Conservation (phyloP, 2,888 invertebrate genomes). For the Linyphia triangularis region DNA sequence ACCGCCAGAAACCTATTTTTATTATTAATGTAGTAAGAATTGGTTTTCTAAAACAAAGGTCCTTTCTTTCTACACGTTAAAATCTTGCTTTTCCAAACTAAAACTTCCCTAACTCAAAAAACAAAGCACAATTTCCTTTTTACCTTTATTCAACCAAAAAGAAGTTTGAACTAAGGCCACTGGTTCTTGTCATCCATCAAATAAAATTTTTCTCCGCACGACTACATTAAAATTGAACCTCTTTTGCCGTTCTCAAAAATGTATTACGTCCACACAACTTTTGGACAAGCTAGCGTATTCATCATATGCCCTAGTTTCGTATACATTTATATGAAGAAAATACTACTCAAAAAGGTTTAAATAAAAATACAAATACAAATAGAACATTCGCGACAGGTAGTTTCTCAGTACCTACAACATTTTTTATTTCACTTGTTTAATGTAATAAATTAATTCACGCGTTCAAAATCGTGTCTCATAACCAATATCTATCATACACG, state of each 20-base stretch:
- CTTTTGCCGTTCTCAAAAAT: slow-evolving; percentile 43
- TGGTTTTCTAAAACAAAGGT: slow-evolving; percentile 37
- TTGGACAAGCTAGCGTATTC: slow-evolving; percentile 31
- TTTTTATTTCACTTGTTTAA: too few relatives aligned
- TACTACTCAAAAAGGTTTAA: not conserved
- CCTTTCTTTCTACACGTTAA: slow-evolving; percentile 24
- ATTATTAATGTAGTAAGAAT: slow-evolving; percentile 60
- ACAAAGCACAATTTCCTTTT: slow-evolving; percentile 34
- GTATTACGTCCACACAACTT: slow-evolving; percentile 42
- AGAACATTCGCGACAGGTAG: not conserved
- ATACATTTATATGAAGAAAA: slow-evolving; percentile 14
- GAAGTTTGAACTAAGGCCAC: slow-evolving; percentile 49
- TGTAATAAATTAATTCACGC: too few relatives aligned
- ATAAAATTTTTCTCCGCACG: slow-evolving; percentile 50
- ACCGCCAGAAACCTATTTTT: slow-evolving; percentile 33
- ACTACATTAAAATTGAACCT: slow-evolving; percentile 64
- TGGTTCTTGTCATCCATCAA: slow-evolving; percentile 53
- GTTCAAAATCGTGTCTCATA: too few relatives aligned
- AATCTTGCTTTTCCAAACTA: slow-evolving; percentile 28
- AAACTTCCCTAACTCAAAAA: slow-evolving; percentile 22
- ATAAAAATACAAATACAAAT: not conserved
- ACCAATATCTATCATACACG: too few relatives aligned
- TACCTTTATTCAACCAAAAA: slow-evolving; percentile 20
- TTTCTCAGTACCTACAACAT: too few relatives aligned
- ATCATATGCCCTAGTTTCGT: slow-evolving; percentile 13